These are phyloP conservation scores for Callosobruchus maculatus DNA, from an alignment of 2,888 invertebrate genomes.

Conservation along the genomic window DNA sequence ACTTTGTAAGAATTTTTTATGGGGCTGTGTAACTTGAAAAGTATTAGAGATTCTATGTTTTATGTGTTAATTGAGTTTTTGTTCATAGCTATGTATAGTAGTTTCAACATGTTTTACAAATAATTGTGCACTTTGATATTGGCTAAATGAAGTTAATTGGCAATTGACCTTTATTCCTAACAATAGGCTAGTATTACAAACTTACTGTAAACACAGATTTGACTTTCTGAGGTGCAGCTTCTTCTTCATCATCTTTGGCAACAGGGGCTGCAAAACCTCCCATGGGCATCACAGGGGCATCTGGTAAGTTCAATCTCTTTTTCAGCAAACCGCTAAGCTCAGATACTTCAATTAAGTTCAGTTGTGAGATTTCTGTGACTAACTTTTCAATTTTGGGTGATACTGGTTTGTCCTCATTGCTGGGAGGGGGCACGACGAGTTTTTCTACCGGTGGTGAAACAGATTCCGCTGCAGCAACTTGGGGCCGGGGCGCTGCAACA, in stretches of 20 bases:
- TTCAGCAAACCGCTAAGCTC: slow-evolving; percentile 86
- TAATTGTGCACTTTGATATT: background rate
- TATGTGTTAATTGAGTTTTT: too few relatives aligned
- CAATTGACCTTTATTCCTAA: background rate
- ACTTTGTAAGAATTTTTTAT: too few relatives aligned
- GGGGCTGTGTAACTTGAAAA: too few relatives aligned
- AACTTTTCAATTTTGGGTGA: slow-evolving; percentile 86
- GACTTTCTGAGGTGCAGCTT: slow-evolving; percentile 63
- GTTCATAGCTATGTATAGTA: too few relatives aligned
- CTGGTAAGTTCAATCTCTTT: slow-evolving; percentile 84
- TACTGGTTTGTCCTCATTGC: slow-evolving; percentile 69
- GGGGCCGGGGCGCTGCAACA: slow-evolving; percentile 12
- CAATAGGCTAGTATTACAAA: background rate
- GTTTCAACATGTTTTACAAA: background rate
- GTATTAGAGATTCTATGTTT: too few relatives aligned
- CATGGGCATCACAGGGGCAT: slow-evolving; percentile 84
- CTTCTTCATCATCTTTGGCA: slow-evolving; percentile 61
- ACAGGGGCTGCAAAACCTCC: slow-evolving; percentile 62
- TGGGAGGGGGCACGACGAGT: slow-evolving; percentile 67
- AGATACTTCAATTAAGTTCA: slow-evolving; percentile 91
- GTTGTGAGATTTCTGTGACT: slow-evolving; percentile 77
- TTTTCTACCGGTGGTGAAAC: slow-evolving; percentile 49
- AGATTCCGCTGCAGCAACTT: slow-evolving; percentile 28
- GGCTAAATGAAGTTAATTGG: background rate
- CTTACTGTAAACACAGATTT: slow-evolving; percentile 66